Evolutionary conservation across 1,140 invertebrate genomes (phyloP).

Genomic region (Drosophila saltans): DNA sequence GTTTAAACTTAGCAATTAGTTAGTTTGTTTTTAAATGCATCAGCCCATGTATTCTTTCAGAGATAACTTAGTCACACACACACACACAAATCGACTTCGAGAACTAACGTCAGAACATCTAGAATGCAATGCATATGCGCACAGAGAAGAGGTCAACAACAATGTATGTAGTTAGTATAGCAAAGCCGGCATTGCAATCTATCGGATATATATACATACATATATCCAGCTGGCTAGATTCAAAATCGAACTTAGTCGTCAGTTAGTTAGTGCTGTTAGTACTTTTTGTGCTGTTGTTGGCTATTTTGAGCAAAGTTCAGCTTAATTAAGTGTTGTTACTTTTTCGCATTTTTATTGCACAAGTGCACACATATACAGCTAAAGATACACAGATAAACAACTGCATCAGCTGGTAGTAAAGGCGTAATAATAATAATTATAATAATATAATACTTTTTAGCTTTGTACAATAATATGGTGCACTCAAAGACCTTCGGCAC

Average conservation of each 20-base stretch:
- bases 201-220: constrained; percentile 14
- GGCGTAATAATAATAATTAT: constrained; percentile 47
- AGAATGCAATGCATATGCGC: constrained; percentile 29
- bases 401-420: constrained; percentile 20
- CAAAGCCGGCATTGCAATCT: constrained; percentile 31
- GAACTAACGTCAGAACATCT: background rate
- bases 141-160: constrained; percentile 60
- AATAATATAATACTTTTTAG: constrained; percentile 41
- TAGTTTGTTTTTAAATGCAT: background rate
- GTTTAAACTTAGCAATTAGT: background rate
- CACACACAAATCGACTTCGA: background rate
- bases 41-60: too few relatives aligned
- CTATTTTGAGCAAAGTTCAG: constrained; percentile 73
- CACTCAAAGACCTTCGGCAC: constrained; percentile 65
- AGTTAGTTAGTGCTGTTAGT: constrained; percentile 13
- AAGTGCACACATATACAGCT: constrained; percentile 21
- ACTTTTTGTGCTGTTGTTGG: constrained; percentile 21
- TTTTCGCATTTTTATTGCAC: constrained; percentile 60
- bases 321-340: constrained; percentile 66
- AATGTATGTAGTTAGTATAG: constrained; percentile 21
- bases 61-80: too few relatives aligned
- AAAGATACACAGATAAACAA: constrained; percentile 1
- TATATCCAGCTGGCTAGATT: background rate
- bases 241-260: constrained; percentile 2
- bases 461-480: constrained; percentile 58